Evolutionary conservation across 2,888 invertebrate genomes (phyloP).

Genomic region (Cremastobaeus sp.): DNA sequence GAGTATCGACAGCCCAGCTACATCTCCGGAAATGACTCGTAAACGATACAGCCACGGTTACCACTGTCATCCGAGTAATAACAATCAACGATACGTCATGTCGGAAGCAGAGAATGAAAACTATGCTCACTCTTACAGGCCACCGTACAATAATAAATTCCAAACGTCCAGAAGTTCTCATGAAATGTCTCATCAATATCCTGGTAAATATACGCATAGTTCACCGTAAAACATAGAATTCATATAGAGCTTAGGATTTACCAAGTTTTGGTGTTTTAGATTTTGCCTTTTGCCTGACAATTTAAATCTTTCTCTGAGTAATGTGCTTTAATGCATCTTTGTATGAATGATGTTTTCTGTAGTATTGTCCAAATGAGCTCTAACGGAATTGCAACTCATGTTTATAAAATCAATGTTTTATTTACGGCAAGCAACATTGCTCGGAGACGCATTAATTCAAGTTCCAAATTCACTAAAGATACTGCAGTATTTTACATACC

Average conservation of each 20-base stretch:
- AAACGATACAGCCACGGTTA: constrained; percentile 85
- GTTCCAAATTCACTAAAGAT: too few relatives aligned
- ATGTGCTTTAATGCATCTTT: constrained; percentile 49
- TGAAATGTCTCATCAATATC: constrained; percentile 82
- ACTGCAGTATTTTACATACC: too few relatives aligned
- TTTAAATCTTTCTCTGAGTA: constrained; percentile 30
- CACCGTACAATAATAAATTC: constrained; percentile 74
- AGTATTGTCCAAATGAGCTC: too few relatives aligned
- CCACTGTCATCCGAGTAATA: constrained; percentile 75
- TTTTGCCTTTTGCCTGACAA: constrained; percentile 52
- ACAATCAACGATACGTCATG: constrained; percentile 79
- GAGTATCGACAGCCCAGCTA: constrained; percentile 91
- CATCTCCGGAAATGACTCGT: constrained; percentile 93
- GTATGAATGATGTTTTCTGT: constrained; percentile 27
- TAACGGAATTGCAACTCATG: too few relatives aligned
- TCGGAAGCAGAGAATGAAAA: constrained; percentile 78
- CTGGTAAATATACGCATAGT: constrained; percentile 64
- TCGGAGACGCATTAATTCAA: too few relatives aligned
- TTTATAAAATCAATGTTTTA: too few relatives aligned
- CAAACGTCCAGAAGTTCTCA: constrained; percentile 82
- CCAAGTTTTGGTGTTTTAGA: constrained; percentile 50
- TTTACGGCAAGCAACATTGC: too few relatives aligned
- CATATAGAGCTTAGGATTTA: constrained; percentile 33
- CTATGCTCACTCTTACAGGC: constrained; percentile 72
- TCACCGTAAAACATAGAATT: constrained; percentile 9